Evolutionary conservation across 2,113 vertebrate species (phyloP).

Genomic region (Phylloscopus trochiloides): DNA sequence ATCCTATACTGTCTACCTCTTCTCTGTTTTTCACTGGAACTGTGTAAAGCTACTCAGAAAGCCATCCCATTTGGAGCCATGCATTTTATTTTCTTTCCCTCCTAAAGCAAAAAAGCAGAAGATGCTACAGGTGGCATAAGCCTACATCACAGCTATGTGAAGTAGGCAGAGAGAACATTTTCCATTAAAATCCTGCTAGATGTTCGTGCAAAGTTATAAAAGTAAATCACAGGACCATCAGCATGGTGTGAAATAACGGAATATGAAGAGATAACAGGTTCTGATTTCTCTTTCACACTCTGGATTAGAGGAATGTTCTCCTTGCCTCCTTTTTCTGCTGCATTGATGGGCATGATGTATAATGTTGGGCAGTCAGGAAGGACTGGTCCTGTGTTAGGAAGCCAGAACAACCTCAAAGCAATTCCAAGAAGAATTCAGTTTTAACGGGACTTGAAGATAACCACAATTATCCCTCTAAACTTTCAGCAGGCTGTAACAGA

Average conservation of each 20-base stretch:
- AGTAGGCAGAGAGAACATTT: background rate
- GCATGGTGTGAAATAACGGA: background rate
- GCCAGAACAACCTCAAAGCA: background rate
- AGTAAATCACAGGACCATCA: background rate
- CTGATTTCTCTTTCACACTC: background rate
- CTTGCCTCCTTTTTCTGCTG: background rate
- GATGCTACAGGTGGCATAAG: background rate
- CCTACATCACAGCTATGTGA: background rate
- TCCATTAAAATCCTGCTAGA: background rate
- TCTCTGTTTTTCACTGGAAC: background rate
- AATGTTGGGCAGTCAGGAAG: background rate
- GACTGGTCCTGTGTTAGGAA: background rate
- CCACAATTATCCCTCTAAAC: background rate
- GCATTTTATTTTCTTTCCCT: background rate
- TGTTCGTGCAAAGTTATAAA: background rate
- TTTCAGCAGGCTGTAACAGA: background rate
- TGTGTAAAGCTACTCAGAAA: background rate
- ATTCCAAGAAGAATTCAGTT: background rate
- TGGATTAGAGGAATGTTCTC: background rate
- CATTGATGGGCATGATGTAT: background rate
- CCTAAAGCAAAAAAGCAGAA: background rate
- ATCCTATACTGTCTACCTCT: background rate
- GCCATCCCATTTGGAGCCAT: fast-evolving
- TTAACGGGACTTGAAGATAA: background rate
- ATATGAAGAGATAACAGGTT: background rate